phyloP scores from a whole-genome alignment of 2,888 invertebrate genomes.

The Hypomecis atomaria region DNA sequence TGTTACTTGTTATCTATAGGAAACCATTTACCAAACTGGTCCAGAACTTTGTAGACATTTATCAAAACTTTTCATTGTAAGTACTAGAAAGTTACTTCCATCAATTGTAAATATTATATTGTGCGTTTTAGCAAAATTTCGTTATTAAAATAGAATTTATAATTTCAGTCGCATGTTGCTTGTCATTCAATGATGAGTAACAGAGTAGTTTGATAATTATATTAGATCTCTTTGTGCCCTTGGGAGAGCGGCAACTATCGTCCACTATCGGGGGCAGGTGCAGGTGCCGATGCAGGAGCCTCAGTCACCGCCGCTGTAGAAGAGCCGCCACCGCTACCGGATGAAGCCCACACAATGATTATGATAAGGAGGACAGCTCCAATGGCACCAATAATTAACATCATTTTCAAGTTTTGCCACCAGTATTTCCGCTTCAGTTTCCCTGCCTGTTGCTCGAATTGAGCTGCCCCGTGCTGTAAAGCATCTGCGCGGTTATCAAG shows the following conservation, averaged over 20 bases:
- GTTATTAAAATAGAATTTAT: slow-evolving; percentile 20
- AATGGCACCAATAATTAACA: slow-evolving; percentile 95
- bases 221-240: slow-evolving; percentile 35
- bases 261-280: slow-evolving; percentile 40
- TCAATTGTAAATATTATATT: slow-evolving; percentile 17
- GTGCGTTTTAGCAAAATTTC: slow-evolving; percentile 21
- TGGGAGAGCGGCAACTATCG: slow-evolving; percentile 54
- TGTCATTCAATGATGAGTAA: slow-evolving; percentile 32
- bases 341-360: slow-evolving; percentile 88
- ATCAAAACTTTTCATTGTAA: slow-evolving; percentile 33
- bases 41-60: slow-evolving; percentile 52
- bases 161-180: slow-evolving; percentile 22
- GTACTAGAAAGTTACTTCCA: slow-evolving; percentile 25
- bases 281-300: slow-evolving; percentile 42
- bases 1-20: slow-evolving; percentile 23
- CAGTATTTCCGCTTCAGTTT: slow-evolving; percentile 98
- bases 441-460: slow-evolving; percentile 98
- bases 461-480: slow-evolving; percentile 96
- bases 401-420: slow-evolving; percentile 99
- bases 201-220: slow-evolving; percentile 24
- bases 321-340: slow-evolving; percentile 46
- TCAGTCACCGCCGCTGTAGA: slow-evolving; percentile 46
- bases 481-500: slow-evolving; percentile 98
- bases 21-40: slow-evolving; percentile 17
- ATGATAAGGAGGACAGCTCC: slow-evolving; percentile 92